Evolutionary conservation across 2,888 invertebrate species (phyloP).

Genomic region (Leptinotarsa rubiginosa): DNA sequence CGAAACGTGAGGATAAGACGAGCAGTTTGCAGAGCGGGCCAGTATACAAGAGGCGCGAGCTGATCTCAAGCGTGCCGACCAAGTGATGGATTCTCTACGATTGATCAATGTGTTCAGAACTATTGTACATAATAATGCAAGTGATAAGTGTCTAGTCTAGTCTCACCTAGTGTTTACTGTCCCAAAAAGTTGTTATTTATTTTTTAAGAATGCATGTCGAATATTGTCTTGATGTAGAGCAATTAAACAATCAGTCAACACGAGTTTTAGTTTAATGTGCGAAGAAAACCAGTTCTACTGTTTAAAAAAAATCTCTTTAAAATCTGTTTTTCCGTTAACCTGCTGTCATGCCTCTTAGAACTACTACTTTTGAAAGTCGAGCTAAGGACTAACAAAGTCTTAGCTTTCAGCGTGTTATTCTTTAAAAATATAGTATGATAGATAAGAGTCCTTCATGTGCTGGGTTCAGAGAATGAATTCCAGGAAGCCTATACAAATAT

Average conservation of each 20-base stretch:
- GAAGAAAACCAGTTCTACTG: not conserved
- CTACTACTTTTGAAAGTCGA: too few relatives aligned
- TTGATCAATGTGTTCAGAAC: constrained; percentile 51
- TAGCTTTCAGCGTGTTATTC: too few relatives aligned
- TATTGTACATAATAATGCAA: constrained; percentile 43
- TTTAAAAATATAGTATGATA: too few relatives aligned
- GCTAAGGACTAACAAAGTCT: too few relatives aligned
- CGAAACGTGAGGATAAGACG: constrained; percentile 49
- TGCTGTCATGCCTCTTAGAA: too few relatives aligned
- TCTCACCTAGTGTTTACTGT: constrained; percentile 51
- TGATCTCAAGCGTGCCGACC: constrained; percentile 81
- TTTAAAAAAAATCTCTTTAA: too few relatives aligned
- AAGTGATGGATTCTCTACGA: constrained; percentile 47
- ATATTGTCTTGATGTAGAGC: constrained; percentile 52
- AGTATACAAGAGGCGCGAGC: constrained; percentile 83
- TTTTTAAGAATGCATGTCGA: constrained; percentile 54
- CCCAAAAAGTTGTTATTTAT: constrained; percentile 53
- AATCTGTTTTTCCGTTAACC: too few relatives aligned
- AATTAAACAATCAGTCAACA: constrained; percentile 41
- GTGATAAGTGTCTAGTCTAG: constrained; percentile 54
- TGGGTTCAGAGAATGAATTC: too few relatives aligned
- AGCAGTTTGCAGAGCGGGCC: constrained; percentile 63
- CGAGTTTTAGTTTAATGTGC: not conserved
- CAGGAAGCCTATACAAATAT: too few relatives aligned
- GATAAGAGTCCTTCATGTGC: too few relatives aligned